Percentiles rank a stretch among this genome's conserved stretches.
Evolutionary conservation across 1,140 invertebrate genomes (phyloP).

Genomic region (Kradibia gibbosae): DNA sequence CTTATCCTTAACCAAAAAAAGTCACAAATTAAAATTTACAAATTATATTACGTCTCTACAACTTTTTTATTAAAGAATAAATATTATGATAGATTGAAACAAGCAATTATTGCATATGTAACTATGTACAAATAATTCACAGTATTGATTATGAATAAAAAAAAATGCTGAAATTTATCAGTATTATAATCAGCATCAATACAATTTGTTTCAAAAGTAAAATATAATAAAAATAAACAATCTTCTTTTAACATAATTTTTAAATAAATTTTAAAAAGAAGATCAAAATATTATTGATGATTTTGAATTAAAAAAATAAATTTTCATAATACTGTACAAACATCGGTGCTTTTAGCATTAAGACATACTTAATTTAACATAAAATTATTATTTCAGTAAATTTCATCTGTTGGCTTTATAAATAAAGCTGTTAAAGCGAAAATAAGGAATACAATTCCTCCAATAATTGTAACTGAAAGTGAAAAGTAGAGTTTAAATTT

Average conservation of each 20-base stretch:
- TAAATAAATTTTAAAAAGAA: not conserved
- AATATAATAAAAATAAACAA: constrained; percentile 28
- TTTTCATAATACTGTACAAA: constrained; percentile 45
- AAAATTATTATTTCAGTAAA: constrained; percentile 49
- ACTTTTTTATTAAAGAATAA: not conserved
- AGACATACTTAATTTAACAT: constrained; percentile 3
- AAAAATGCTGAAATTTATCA: constrained; percentile 31
- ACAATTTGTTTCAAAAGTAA: constrained; percentile 26
- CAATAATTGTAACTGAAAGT: constrained; percentile 91
- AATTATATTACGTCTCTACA: constrained; percentile 12
- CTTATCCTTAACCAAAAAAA: constrained; percentile 6
- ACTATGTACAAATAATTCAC: constrained; percentile 47
- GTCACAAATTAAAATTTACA: constrained; percentile 38
- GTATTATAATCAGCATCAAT: constrained; percentile 40
- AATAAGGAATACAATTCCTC: constrained; percentile 92
- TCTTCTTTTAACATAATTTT: not conserved
- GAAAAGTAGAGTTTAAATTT: constrained; percentile 46
- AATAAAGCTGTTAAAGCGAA: constrained; percentile 94
- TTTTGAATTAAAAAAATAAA: constrained; percentile 37
- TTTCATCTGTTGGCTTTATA: constrained; percentile 74
- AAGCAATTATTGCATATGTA: constrained; percentile 2
- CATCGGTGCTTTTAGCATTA: constrained; percentile 38
- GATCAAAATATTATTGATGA: constrained; percentile 32
- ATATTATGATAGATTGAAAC: not conserved
- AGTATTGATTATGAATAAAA: constrained; percentile 40